These are phyloP conservation scores for Lottia scabra DNA, from an alignment of 2,888 invertebrate genomes.

Conservation along the genomic window DNA sequence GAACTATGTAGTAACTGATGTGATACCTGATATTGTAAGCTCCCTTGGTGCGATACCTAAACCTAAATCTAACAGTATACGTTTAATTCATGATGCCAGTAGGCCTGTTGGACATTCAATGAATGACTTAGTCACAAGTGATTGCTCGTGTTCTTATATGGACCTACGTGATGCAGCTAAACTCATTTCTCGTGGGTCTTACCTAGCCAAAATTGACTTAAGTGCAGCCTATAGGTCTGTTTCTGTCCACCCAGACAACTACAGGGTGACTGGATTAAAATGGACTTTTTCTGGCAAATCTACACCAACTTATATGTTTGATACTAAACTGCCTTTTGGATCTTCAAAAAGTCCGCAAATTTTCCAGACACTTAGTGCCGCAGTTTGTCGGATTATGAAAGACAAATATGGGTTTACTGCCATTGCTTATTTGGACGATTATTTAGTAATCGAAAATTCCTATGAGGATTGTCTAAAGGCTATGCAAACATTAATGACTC, in stretches of 20 bases:
- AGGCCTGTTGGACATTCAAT: neutral
- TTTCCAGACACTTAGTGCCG: neutral
- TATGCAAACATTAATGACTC: neutral
- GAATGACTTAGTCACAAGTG: slow-evolving; percentile 9
- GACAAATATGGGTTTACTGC: neutral
- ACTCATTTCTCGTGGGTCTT: neutral
- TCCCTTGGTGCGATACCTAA: slow-evolving; percentile 17
- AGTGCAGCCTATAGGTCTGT: slow-evolving; percentile 10
- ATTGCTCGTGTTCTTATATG: slow-evolving; percentile 21
- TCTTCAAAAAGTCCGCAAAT: neutral
- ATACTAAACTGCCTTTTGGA: neutral
- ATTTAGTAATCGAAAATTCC: neutral
- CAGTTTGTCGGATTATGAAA: neutral
- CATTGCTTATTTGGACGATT: neutral
- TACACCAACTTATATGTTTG: neutral
- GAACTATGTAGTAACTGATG: slow-evolving; percentile 9
- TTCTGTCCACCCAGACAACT: slow-evolving; percentile 10
- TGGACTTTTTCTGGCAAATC: neutral
- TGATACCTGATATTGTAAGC: slow-evolving; percentile 12
- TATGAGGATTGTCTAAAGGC: neutral
- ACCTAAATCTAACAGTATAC: neutral
- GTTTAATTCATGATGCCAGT: slow-evolving; percentile 25
- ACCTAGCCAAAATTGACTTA: neutral
- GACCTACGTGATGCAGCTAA: slow-evolving; percentile 14
- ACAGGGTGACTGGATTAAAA: slow-evolving; percentile 6